Evolutionary conservation across 2,113 vertebrate genomes (phyloP), one percentile per base, ranked within the genome.

Genomic region (Hipposideros armiger): DNA sequence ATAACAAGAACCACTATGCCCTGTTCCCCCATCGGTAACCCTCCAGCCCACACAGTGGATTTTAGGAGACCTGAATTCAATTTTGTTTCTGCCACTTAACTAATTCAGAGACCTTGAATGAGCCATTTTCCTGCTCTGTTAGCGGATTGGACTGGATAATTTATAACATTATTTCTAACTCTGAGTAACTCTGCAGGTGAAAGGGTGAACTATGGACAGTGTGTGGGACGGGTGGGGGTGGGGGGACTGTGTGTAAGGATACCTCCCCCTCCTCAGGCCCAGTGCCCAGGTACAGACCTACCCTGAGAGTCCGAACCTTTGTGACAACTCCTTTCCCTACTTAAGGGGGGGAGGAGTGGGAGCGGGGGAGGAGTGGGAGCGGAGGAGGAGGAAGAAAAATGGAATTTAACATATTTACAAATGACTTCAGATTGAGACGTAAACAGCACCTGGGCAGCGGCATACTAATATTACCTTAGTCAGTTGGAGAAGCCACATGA

Each of bases 51-150:
- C 58, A 45, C 26, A 70, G 32, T 70, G 32, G 36, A 73, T 47
- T 42, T 95, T 70, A 30, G 54, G 70, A 81, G 36, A 66, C 47
- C 74, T 17, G 42, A 58, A 77, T 95, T 87, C 58, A n/a, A 5
- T 90, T 95, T 93, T 40, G 14, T 70, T 56, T 72, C 36, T 84
- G 30, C 30, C n/a, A 28, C 15, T 70, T 64, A 86, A 86, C 20
- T 81, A 54, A 52, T 91, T 95, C 77, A 66, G 77, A 81, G 72
- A 69, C 54, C 76, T 58, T 69, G 20, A 58, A 45, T 87, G 87
- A 92, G 36, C 85, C 32, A 20, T 77, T 90, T 81, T 86, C 66
- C 66, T 40, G 22, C 77, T 91, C 62, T 73, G n/a, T 77, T 95
- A 76, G 52, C 20, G 30, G 5, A 82, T 36, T 58, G 24, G 32